phyloP scores from a whole-genome alignment of 2,888 invertebrate species.

The Xestoiulus laeticollis region DNA sequence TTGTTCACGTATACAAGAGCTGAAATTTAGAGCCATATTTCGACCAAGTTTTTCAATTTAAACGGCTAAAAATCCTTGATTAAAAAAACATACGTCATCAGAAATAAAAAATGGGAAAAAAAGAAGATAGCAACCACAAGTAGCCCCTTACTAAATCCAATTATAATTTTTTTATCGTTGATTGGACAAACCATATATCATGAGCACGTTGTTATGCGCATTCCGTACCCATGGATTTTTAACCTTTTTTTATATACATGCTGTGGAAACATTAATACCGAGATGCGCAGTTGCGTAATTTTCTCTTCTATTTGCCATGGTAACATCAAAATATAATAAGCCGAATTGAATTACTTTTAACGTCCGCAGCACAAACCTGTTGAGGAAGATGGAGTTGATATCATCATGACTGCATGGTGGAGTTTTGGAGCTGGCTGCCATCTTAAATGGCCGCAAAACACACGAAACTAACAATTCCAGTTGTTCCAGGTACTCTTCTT shows the following conservation, averaged over 20 bases:
- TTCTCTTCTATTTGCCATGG: neutral
- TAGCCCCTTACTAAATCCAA: neutral
- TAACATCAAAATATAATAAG: conserved; percentile 23
- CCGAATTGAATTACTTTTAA: conserved; percentile 32
- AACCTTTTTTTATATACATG: neutral
- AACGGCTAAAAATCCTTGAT: too few species aligned
- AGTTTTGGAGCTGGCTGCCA: conserved; percentile 93
- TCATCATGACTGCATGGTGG: conserved; percentile 93
- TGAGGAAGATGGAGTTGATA: conserved; percentile 91
- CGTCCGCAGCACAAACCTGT: conserved; percentile 68
- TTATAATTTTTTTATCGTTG: neutral
- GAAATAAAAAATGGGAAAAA: neutral
- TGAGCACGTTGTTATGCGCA: neutral
- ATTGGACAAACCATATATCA: neutral
- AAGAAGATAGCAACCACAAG: neutral
- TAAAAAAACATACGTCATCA: neutral
- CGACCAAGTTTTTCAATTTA: too few species aligned
- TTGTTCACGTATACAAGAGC: too few species aligned
- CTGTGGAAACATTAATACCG: neutral
- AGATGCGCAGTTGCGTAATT: neutral
- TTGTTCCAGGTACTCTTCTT: conserved; percentile 92
- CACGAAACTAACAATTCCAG: conserved; percentile 85
- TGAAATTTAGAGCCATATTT: too few species aligned
- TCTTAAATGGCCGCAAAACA: conserved; percentile 87
- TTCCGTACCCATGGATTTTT: neutral